These are phyloP conservation scores for Megamerina dolium DNA, from an alignment of 2,888 invertebrate genomes.

Conservation along the genomic window DNA sequence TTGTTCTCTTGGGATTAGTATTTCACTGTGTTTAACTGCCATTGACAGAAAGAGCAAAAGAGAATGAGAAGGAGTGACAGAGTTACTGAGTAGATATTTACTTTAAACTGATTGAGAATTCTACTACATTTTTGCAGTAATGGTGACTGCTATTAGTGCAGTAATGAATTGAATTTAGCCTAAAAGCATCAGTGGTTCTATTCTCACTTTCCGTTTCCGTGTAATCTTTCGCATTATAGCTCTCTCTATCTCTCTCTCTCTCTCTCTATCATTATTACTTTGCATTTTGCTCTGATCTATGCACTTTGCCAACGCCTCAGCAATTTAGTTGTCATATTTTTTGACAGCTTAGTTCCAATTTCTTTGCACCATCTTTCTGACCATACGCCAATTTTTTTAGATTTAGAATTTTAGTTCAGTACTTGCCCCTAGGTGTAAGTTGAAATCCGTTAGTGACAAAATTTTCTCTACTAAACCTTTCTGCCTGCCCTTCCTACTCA, in stretches of 20 bases:
- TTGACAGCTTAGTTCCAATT: constrained; percentile 22
- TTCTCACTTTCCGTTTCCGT: constrained; percentile 4
- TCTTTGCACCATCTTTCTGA: background rate
- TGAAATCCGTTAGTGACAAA: constrained; percentile 8
- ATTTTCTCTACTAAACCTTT: too few relatives aligned
- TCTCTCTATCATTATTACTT: background rate
- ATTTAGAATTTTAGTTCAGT: too few relatives aligned
- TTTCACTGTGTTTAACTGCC: background rate
- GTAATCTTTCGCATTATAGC: background rate
- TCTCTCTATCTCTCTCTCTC: background rate
- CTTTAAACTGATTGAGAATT: too few relatives aligned
- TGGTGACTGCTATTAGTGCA: too few relatives aligned
- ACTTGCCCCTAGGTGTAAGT: background rate
- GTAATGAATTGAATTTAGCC: too few relatives aligned
- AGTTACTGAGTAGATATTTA: too few relatives aligned
- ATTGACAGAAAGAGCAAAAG: background rate
- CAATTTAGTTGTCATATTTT: constrained; percentile 26
- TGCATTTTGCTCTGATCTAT: background rate
- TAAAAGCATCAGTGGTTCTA: too few relatives aligned
- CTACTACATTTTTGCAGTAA: too few relatives aligned
- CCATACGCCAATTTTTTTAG: background rate
- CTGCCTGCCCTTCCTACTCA: too few relatives aligned
- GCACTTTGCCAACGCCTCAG: too few relatives aligned
- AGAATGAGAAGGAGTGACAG: background rate
- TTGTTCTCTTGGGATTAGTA: background rate